phyloP scores from a whole-genome alignment of 2,113 vertebrate species.

The Paramisgurnus dabryanus region DNA sequence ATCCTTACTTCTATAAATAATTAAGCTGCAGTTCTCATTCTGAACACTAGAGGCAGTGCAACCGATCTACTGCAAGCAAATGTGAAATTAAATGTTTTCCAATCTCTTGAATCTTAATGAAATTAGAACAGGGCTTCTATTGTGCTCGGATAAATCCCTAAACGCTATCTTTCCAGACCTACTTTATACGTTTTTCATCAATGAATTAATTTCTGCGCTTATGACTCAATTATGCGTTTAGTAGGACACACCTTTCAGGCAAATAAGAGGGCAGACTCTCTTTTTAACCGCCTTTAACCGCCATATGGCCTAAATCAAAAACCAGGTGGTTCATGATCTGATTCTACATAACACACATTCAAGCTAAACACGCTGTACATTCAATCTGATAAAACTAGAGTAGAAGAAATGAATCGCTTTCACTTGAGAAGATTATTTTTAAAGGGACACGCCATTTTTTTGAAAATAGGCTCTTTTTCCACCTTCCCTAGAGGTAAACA shows the following conservation, averaged over 20 bases:
- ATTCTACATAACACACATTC: background rate
- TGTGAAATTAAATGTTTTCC: background rate
- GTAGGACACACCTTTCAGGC: conserved; percentile 57
- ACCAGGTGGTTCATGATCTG: conserved; percentile 12
- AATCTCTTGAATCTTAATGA: background rate
- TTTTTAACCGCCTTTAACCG: background rate
- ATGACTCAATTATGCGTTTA: conserved; percentile 52
- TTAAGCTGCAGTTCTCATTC: conserved; percentile 40
- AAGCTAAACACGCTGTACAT: background rate
- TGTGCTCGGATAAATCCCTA: conserved; percentile 31
- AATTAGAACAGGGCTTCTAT: conserved; percentile 20
- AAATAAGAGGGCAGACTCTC: conserved; percentile 22
- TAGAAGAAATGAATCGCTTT: no score
- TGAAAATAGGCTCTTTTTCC: no score
- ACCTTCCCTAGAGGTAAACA: no score
- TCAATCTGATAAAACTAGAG: no score
- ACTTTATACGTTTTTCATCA: conserved; percentile 49
- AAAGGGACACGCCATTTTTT: no score
- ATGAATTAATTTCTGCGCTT: conserved; percentile 37
- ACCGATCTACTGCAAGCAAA: background rate
- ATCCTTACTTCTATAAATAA: conserved; percentile 48
- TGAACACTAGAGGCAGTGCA: conserved; percentile 40
- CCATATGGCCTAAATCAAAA: conserved; percentile 16
- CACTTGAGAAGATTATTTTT: no score
- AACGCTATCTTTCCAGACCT: conserved; percentile 46